Evolutionary conservation across 2,888 invertebrate genomes (phyloP).

Genomic region (Habrosyne pyritoides): DNA sequence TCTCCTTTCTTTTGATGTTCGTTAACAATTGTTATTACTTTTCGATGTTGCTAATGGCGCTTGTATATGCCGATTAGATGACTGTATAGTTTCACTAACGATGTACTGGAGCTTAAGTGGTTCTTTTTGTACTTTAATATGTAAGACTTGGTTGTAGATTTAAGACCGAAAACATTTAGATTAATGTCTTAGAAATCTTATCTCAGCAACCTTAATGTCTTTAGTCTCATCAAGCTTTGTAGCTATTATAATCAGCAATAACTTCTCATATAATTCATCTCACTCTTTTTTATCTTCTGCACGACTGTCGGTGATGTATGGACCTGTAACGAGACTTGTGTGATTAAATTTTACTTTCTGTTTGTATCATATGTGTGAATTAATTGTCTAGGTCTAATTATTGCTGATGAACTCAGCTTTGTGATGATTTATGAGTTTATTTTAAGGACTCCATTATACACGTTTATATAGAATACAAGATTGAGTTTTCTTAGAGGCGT

Average conservation of each 20-base stretch:
- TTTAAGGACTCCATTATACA: no score
- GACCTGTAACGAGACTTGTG: slow-evolving; percentile 15
- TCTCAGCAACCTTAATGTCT: not conserved
- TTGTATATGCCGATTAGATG: not conserved
- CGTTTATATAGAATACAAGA: no score
- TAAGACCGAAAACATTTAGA: no score
- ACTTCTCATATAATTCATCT: slow-evolving; percentile 16
- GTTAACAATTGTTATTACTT: not conserved
- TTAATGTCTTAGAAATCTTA: no score
- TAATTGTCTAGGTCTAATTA: not conserved
- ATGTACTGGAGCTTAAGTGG: no score
- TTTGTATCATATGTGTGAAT: not conserved
- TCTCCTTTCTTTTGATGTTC: slow-evolving; percentile 29
- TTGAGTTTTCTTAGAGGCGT: no score
- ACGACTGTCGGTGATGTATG: slow-evolving; percentile 17
- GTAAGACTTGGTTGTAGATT: no score
- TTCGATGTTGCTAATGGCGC: not conserved
- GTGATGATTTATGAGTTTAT: not conserved
- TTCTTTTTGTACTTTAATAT: no score
- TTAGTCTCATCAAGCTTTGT: not conserved
- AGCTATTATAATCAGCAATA: slow-evolving; percentile 7
- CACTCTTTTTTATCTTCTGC: slow-evolving; percentile 13
- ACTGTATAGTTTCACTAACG: no score
- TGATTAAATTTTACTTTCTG: slow-evolving; percentile 5
- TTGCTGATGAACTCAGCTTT: not conserved